A percentile compares a stretch with the other conserved stretches of the same genome.
phyloP scores from a whole-genome alignment of 2,113 vertebrate genomes.

The Terrapene triunguis region DNA sequence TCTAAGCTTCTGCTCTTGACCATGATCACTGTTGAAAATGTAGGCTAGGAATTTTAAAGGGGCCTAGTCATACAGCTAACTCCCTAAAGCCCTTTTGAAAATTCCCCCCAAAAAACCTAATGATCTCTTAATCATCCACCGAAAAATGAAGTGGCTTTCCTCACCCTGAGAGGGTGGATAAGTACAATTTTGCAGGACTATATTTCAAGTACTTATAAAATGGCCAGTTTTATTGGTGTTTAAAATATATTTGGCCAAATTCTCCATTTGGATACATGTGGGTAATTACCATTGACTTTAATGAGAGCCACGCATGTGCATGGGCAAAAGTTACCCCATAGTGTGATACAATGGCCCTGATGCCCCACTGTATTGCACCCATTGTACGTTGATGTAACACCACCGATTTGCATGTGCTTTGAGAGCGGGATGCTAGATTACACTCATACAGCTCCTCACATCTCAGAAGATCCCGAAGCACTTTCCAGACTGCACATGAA shows the following conservation, averaged over 20 bases:
- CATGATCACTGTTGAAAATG: not conserved
- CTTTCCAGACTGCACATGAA: not conserved
- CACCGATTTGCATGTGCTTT: not conserved
- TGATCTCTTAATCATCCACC: not conserved
- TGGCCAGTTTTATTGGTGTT: not conserved
- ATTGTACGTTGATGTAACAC: not conserved
- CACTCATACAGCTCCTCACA: not conserved
- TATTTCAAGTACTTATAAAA: not conserved
- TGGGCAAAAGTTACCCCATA: not conserved
- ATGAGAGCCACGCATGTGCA: not conserved
- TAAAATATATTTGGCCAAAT: not conserved
- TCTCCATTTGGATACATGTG: not conserved
- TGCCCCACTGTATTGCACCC: not conserved
- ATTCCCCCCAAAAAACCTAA: not conserved
- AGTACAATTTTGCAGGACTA: not conserved
- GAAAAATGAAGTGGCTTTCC: not conserved
- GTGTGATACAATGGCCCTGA: not conserved
- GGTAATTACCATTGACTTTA: not conserved
- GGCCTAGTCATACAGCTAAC: not conserved
- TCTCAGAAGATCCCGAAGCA: not conserved
- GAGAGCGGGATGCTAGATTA: not conserved
- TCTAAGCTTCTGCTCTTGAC: not conserved
- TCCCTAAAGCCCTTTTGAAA: not conserved
- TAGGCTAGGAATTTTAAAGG: not conserved
- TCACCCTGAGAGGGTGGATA: not conserved